These are phyloP conservation scores for Nansenia antarctica DNA, from an alignment of 2,113 vertebrate species.

Conservation along the genomic window DNA sequence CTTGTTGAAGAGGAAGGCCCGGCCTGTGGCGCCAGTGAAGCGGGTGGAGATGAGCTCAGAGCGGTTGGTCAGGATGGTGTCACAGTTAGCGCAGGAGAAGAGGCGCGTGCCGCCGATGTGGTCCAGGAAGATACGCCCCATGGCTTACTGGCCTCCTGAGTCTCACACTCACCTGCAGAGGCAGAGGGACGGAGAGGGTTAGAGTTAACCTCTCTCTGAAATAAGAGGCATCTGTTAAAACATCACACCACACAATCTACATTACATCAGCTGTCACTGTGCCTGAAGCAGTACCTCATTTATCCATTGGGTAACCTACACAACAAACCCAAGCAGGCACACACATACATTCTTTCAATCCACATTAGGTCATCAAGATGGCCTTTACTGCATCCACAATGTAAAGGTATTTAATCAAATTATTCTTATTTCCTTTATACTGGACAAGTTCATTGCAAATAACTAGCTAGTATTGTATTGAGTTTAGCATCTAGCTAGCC, in stretches of 20 bases:
- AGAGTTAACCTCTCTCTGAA: neutral
- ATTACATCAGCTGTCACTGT: neutral
- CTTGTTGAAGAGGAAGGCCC: conserved; percentile 98
- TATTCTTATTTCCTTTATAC: no score
- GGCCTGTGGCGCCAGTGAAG: conserved; percentile 94
- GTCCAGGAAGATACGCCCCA: no score
- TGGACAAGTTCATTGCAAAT: no score
- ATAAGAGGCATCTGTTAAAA: conserved; percentile 6
- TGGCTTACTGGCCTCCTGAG: neutral
- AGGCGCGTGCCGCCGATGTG: no score
- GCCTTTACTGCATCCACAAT: no score
- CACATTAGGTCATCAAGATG: neutral
- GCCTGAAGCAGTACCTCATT: no score
- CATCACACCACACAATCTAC: neutral
- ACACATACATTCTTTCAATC: neutral
- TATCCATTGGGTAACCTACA: no score
- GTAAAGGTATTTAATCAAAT: no score
- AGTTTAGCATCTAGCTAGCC: no score
- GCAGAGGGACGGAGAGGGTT: neutral
- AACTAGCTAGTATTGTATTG: no score
- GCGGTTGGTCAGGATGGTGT: conserved; percentile 93
- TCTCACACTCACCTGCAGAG: neutral
- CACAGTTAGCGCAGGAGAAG: no score
- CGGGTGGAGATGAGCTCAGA: conserved; percentile 97
- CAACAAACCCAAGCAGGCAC: conserved; percentile 3